Percentiles rank a stretch among this genome's conserved stretches.
phyloP scores from a whole-genome alignment of 2,113 vertebrate genomes.

The Tonatia bakeri region DNA sequence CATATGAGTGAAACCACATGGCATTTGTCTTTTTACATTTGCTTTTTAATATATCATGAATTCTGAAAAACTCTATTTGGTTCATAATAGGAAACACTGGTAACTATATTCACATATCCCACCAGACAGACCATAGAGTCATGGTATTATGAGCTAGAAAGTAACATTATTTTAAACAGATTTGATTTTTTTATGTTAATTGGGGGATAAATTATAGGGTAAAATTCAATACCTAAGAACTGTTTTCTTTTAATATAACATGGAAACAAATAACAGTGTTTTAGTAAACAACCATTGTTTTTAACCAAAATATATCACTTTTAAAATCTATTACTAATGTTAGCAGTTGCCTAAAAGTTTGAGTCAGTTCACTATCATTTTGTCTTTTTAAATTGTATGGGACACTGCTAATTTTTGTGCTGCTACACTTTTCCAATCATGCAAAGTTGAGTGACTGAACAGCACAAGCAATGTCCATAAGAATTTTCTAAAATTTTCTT shows the following conservation, averaged over 20 bases:
- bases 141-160: not conserved
- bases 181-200: not conserved
- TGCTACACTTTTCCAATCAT: not conserved
- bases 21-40: not conserved
- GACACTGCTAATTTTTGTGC: not conserved
- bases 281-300: not conserved
- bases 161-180: not conserved
- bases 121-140: not conserved
- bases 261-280: not conserved
- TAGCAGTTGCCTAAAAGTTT: not conserved
- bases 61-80: not conserved
- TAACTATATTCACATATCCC: not conserved
- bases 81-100: constrained; percentile 13
- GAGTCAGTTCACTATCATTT: not conserved
- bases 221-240: not conserved
- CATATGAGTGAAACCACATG: too few relatives aligned
- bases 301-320: not conserved
- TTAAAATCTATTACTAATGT: not conserved
- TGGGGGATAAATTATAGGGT: not conserved
- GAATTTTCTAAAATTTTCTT: not conserved
- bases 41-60: not conserved
- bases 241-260: not conserved
- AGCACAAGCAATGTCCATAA: not conserved
- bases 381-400: not conserved
- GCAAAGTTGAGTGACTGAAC: not conserved